Percentiles rank a stretch among this genome's conserved stretches.
phyloP scores from a whole-genome alignment of 2,113 vertebrate species.

The Felis catus region F.catus_Fca126_mat1.0 CM031411.1:31724501-31725000 shows the following conservation, averaged over 20 bases:
- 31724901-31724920: neutral
- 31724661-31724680: conserved; percentile 8
- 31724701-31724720: neutral
- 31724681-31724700: neutral
- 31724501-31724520: conserved; percentile 16
- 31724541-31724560: neutral
- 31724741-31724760: neutral
- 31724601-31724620: neutral
- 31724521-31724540: neutral
- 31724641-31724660: neutral
- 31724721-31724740: neutral
- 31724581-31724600: neutral
- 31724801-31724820: neutral
- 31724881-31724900: neutral
- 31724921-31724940: neutral
- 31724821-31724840: neutral
- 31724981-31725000: neutral
- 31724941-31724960: neutral
- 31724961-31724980: neutral
- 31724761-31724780: conserved; percentile 25
- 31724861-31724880: neutral
- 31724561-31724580: conserved; percentile 17
- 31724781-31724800: neutral
- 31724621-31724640: neutral
- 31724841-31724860: neutral